Conservation (phyloP, 2,797 vertebrate species). For the Poecilia velifera region DNA sequence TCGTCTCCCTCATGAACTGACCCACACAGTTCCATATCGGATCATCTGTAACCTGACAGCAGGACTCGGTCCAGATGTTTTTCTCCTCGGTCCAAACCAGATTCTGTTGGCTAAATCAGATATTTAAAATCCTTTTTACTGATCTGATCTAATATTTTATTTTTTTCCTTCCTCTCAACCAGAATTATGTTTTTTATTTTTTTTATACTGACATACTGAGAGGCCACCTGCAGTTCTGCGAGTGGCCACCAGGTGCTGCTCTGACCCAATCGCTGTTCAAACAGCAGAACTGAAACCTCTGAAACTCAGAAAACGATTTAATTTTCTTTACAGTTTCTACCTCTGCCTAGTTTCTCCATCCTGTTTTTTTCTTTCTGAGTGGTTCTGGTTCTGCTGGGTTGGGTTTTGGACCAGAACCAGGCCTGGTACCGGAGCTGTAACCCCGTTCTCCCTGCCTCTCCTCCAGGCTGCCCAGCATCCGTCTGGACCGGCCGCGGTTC, state of each 20-base stretch:
- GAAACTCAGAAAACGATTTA: too few species aligned
- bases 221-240: not conserved
- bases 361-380: not conserved
- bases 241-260: not conserved
- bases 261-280: not conserved
- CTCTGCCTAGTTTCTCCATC: not conserved
- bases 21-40: too few species aligned
- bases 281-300: not conserved
- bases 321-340: not conserved
- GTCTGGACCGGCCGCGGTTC: slow-evolving; percentile 88
- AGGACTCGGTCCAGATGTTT: too few species aligned
- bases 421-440: not conserved
- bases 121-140: too few species aligned
- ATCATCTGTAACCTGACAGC: too few species aligned
- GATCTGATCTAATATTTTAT: too few species aligned
- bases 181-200: not conserved
- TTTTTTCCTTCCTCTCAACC: too few species aligned
- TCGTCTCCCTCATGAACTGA: too few species aligned
- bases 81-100: too few species aligned
- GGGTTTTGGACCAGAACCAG: not conserved
- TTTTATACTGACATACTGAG: not conserved
- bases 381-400: not conserved
- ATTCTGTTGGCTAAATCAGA: too few species aligned
- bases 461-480: slow-evolving; percentile 86
- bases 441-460: not conserved